Evolutionary conservation across 2,113 vertebrate species (phyloP), one percentile per base, ranked within the genome.

Genomic region (Trichechus manatus): DNA sequence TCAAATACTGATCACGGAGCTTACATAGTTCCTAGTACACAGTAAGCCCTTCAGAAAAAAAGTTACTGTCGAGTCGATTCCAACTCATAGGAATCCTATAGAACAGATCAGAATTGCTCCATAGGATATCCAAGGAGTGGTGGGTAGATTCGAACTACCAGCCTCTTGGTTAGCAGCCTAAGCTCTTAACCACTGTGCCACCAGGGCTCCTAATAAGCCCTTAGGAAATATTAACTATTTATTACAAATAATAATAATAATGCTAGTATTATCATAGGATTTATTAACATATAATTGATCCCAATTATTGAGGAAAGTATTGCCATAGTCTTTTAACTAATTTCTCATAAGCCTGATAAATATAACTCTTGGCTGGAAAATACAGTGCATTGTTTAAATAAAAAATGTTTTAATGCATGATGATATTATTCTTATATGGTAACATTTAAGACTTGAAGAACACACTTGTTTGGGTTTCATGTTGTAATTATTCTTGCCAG

Each of bases 231-330:
- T 19, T 47, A 63, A 15, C 14, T 80, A 66, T 64, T 92, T 70
- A 59, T 59, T 89, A 3, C 39, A 86, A 92, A 44, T 56, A 78
- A 88, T 47, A 53, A 7, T 29, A 68, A 27, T 78, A 20, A 53
- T 2, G 3, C 44, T 64, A 75, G 29, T 27, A 15, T 14, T 36
- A 33, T 29, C 2, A 27, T 1, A 50, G 27, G 27, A 88, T 42
- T 78, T 96, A 56, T 93, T 9, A 83, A 53, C 66, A 88, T 83
- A 78, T 94, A 93, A 87, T 50, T 82, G 20, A 20, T 50, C 31
- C 39, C 23, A 75, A 36, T 75, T 91, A 86, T 47, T 83, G 15
- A 75, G 56, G 44, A 89, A 93, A 96, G 89, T 87, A 80, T 47
- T 94, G 20, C 64, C 39, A 70, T 33, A 42, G 9, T 20, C 36